Base-by-base conservation (phyloP, 2,113 vertebrate genomes). In the Pycnonotus jocosus region DNA sequence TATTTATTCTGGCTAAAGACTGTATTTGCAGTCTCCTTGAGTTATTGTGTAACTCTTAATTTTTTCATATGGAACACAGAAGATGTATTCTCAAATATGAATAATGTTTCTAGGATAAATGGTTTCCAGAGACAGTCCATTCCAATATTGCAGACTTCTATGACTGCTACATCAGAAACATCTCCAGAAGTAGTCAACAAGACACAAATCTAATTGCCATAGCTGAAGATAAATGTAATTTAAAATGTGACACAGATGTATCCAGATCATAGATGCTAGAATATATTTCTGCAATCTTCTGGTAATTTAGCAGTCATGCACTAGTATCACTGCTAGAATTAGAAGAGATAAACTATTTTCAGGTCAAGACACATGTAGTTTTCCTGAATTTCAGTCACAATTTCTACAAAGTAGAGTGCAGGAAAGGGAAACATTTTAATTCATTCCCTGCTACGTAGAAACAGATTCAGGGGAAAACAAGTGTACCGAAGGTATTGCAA, bases 131-230 rank as follows among this genome's bases (percentile, higher is more conserved):
- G 62, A 60, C 30, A 92, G 19, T 10, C 27, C 27, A 31, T 81
- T 94, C 51, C 24, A 79, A 18, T 81, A 53, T 3, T 81, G 21
- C 37, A 82, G 40, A 35, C 22, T 92, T 79, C 45, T 85, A 12
- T 68, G 47, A 35, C 78, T 81, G 19, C 21, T 91, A 56, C 68
- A 85, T 88, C 70, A 80, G 91, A 79, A 88, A 89, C 53, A 80
- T 81, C 76, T 96, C 86, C 84, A 86, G 62, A 96, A 93, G 72
- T 65, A 96, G 86, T 96, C 79, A 93, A 17, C 11, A 65, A 95
- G 51, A 28, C 48, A 60, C 48, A 70, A 74, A 85, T 71, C 45
- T 94, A 93, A 96, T 91, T 90, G 65, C 64, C 25, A 66, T 45
- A 86, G 81, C 57, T 95, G 90, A 84, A 95, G 85, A 81, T 81